A percentile compares a stretch with the other conserved stretches of the same genome.
Evolutionary conservation across 2,797 vertebrate genomes (phyloP).

Genomic region (Harpagifer antarcticus): DNA sequence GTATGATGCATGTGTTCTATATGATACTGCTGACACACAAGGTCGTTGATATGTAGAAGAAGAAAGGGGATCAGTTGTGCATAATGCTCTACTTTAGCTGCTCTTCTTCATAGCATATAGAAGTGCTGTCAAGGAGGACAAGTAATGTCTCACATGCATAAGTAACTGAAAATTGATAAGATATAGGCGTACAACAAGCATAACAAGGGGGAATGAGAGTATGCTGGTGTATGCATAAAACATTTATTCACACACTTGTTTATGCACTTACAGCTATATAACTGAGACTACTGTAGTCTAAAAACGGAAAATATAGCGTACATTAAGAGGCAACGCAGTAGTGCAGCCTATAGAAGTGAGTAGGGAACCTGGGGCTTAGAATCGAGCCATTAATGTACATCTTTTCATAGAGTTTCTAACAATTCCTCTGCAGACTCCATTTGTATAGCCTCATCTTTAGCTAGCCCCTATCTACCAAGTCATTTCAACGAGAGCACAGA

Average conservation of each 20-base stretch:
- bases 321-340: conserved; percentile 21
- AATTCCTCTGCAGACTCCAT: conserved; percentile 27
- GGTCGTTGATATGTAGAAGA: conserved; percentile 53
- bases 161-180: neutral
- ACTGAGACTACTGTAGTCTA: neutral
- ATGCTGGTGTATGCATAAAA: conserved; percentile 13
- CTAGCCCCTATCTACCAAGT: conserved; percentile 32
- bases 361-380: conserved; percentile 21
- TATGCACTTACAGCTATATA: conserved; percentile 3
- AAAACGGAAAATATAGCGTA: conserved; percentile 20
- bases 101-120: conserved; percentile 15
- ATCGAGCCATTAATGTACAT: conserved; percentile 45
- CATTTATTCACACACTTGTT: conserved; percentile 23
- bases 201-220: conserved; percentile 9
- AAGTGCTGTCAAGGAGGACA: conserved; percentile 3
- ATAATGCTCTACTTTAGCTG: conserved; percentile 15
- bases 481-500: conserved; percentile 37
- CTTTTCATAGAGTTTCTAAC: conserved; percentile 47
- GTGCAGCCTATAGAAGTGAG: conserved; percentile 32
- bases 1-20: conserved; percentile 55
- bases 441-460: conserved; percentile 19
- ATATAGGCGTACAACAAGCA: neutral
- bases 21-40: conserved; percentile 56
- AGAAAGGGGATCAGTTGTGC: conserved; percentile 11
- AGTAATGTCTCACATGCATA: neutral